A percentile compares a stretch with the other conserved stretches of the same genome.
These are phyloP conservation scores for Forbesichthys agassizii DNA, from an alignment of 2,113 vertebrate species.

Conservation along the genomic window DNA sequence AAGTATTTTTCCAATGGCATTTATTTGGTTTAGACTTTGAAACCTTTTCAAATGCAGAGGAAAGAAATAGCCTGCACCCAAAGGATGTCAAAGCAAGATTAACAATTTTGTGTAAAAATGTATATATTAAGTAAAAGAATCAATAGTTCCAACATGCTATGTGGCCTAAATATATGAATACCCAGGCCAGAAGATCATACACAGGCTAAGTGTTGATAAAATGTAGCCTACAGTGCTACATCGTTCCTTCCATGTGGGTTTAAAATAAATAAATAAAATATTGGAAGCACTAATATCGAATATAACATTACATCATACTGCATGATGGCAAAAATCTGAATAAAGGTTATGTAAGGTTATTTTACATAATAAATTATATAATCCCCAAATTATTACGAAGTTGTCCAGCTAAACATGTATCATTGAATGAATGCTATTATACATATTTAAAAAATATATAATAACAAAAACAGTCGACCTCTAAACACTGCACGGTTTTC, in stretches of 20 bases:
- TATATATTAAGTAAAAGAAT: conserved; percentile 2
- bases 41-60: conserved; percentile 17
- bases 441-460: neutral
- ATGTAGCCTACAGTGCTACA: neutral
- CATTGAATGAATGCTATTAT: neutral
- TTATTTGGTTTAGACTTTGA: conserved; percentile 22
- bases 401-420: neutral
- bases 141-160: neutral
- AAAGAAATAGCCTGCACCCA: conserved; percentile 3
- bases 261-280: neutral
- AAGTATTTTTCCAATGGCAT: conserved; percentile 5
- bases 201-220: neutral
- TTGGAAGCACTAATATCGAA: neutral
- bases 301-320: neutral
- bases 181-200: neutral
- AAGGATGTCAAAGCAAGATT: conserved; percentile 30
- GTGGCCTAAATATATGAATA: neutral
- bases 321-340: neutral
- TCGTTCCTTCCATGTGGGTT: neutral
- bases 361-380: no score
- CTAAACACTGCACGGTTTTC: neutral
- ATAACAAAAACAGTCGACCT: conserved; percentile 11
- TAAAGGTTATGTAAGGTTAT: neutral
- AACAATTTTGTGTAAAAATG: conserved; percentile 33
- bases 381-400: neutral